phyloP scores from a whole-genome alignment of 2,888 invertebrate genomes.

The Papilio protenor region DNA sequence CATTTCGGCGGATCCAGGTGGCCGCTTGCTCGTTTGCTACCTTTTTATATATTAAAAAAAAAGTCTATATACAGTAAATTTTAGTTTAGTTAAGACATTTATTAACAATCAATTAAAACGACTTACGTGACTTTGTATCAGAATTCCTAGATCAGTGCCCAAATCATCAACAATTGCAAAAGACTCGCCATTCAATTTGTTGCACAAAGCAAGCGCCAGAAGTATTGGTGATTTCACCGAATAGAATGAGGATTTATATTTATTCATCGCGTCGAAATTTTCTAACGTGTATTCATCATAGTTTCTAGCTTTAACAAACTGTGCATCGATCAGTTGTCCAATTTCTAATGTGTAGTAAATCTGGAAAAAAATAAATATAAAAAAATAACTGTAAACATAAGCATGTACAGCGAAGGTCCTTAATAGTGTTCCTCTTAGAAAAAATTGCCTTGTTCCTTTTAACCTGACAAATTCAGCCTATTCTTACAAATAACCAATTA shows the following conservation, averaged over 20 bases:
- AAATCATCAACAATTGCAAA: slow-evolving; percentile 21
- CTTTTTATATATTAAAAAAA: too few relatives aligned
- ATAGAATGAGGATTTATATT: slow-evolving; percentile 46
- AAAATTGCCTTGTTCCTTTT: too few relatives aligned
- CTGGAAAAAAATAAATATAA: neutral
- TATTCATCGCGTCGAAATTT: slow-evolving; percentile 28
- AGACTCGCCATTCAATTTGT: slow-evolving; percentile 9
- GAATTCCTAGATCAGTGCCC: slow-evolving; percentile 22
- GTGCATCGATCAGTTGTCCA: slow-evolving; percentile 23
- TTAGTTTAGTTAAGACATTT: too few relatives aligned
- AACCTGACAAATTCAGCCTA: too few relatives aligned
- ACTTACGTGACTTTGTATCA: slow-evolving; percentile 32
- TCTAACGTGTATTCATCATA: slow-evolving; percentile 38
- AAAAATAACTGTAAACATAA: neutral
- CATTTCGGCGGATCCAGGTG: too few relatives aligned
- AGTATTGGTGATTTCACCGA: slow-evolving; percentile 46
- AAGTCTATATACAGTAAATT: too few relatives aligned
- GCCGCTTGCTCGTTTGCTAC: too few relatives aligned
- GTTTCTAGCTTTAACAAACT: slow-evolving; percentile 21
- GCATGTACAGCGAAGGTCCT: neutral
- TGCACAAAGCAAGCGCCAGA: slow-evolving; percentile 17
- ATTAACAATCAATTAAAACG: neutral
- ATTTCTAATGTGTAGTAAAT: slow-evolving; percentile 36
- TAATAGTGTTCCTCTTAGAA: too few relatives aligned
- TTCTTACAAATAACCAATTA: too few relatives aligned